Percentiles rank a stretch among this genome's conserved stretches.
Evolutionary conservation across 1,140 invertebrate genomes (phyloP).

Genomic region (Arctopsyche grandis): DNA sequence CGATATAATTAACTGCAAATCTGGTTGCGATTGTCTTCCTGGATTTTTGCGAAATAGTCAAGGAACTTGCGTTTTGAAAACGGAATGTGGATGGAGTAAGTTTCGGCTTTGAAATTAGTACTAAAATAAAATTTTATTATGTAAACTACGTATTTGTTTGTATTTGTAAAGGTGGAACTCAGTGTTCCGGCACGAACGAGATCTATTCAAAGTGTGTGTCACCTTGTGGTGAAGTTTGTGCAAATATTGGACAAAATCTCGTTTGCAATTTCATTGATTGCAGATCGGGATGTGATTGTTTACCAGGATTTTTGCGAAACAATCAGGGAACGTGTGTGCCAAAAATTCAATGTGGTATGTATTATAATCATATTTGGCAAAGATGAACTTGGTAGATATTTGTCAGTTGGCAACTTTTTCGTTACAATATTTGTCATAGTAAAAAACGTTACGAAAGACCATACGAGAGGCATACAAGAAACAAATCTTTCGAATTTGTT

Average conservation of each 20-base stretch:
- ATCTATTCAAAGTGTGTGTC: constrained; percentile 38
- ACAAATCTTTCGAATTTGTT: no score
- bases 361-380: no score
- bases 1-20: constrained; percentile 47
- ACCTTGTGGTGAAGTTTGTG: constrained; percentile 43
- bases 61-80: constrained; percentile 32
- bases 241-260: constrained; percentile 22
- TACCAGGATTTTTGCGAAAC: constrained; percentile 47
- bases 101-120: no score
- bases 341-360: constrained; percentile 43
- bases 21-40: constrained; percentile 46
- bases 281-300: constrained; percentile 48
- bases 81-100: constrained; percentile 40
- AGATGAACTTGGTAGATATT: no score
- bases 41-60: constrained; percentile 46
- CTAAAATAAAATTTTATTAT: no score
- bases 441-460: no score
- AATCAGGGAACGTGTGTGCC: constrained; percentile 32
- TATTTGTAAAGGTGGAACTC: background rate
- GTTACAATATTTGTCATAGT: no score
- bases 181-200: constrained; percentile 44
- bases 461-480: no score
- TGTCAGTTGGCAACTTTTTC: no score
- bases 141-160: no score
- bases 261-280: constrained; percentile 48